Evolutionary conservation across 2,888 invertebrate species (phyloP).

Genomic region (Stictocephala bisonia): DNA sequence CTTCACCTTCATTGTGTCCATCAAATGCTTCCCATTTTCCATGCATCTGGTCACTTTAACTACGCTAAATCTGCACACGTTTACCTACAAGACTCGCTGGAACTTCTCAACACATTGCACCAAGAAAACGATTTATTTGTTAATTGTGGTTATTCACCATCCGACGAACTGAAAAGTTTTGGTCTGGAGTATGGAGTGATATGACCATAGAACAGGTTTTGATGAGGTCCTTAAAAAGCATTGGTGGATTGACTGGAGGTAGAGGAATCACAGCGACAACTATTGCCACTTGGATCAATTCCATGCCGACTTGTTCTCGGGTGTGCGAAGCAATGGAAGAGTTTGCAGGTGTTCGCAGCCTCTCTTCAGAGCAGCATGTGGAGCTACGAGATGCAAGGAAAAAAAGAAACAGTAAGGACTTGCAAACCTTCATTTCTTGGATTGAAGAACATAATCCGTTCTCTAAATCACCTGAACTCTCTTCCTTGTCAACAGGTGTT

Average conservation of each 20-base stretch:
- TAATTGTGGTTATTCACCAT: constrained; percentile 59
- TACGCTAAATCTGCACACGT: constrained; percentile 61
- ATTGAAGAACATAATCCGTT: too few species aligned
- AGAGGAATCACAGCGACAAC: constrained; percentile 49
- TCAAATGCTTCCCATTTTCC: constrained; percentile 63
- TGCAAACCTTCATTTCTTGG: too few species aligned
- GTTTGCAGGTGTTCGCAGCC: constrained; percentile 45
- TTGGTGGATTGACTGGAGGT: background rate
- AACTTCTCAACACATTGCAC: constrained; percentile 57
- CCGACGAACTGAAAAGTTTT: constrained; percentile 56
- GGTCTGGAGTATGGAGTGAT: constrained; percentile 48
- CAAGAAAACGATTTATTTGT: constrained; percentile 57
- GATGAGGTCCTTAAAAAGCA: too few species aligned
- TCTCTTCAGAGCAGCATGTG: constrained; percentile 53
- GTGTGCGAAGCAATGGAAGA: constrained; percentile 50
- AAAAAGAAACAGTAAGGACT: background rate
- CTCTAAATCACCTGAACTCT: background rate
- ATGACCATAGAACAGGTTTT: constrained; percentile 47
- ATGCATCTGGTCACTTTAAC: constrained; percentile 61
- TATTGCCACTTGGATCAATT: constrained; percentile 50
- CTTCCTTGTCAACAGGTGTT: background rate
- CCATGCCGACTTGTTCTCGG: constrained; percentile 37
- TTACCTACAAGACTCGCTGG: constrained; percentile 59
- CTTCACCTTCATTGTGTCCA: constrained; percentile 60
- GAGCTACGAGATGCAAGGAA: constrained; percentile 45